Conservation (phyloP, 2,797 vertebrate genomes). For the Coccyzus lansbergi region DNA sequence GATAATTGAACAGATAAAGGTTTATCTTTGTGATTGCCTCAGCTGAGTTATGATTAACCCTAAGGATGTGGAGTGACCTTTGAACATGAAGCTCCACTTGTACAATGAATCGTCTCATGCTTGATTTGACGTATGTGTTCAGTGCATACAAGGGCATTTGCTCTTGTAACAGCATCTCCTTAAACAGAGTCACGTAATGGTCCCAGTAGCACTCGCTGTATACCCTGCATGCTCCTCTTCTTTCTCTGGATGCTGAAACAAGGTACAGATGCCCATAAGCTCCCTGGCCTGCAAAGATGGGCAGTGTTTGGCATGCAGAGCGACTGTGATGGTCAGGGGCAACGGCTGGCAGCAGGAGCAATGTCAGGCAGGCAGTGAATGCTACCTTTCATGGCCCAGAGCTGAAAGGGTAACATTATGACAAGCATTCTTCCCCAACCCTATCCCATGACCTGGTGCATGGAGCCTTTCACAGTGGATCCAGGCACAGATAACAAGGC, state of each 20-base stretch:
- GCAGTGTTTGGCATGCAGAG: accelerated
- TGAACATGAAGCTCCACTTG: not conserved
- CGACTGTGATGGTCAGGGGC: accelerated
- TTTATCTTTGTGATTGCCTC: not conserved
- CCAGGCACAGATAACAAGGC: not conserved
- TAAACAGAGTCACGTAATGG: not conserved
- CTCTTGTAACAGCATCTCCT: not conserved
- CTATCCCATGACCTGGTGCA: constrained; percentile 9
- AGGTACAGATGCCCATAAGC: not conserved
- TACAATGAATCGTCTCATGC: not conserved
- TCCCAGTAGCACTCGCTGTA: not conserved
- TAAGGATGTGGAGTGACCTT: not conserved
- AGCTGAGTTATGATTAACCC: constrained; percentile 11
- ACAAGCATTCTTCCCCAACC: not conserved
- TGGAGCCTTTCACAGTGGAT: not conserved
- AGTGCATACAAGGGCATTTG: not conserved
- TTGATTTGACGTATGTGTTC: not conserved
- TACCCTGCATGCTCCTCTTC: not conserved
- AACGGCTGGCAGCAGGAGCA: accelerated
- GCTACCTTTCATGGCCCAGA: not conserved
- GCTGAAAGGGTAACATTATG: constrained; percentile 27
- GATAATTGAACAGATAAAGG: not conserved
- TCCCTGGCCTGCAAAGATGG: not conserved
- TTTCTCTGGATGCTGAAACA: not conserved
- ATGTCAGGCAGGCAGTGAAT: not conserved